Conservation (phyloP, 2,797 vertebrate species). For the Xiphophorus birchmanni region DNA sequence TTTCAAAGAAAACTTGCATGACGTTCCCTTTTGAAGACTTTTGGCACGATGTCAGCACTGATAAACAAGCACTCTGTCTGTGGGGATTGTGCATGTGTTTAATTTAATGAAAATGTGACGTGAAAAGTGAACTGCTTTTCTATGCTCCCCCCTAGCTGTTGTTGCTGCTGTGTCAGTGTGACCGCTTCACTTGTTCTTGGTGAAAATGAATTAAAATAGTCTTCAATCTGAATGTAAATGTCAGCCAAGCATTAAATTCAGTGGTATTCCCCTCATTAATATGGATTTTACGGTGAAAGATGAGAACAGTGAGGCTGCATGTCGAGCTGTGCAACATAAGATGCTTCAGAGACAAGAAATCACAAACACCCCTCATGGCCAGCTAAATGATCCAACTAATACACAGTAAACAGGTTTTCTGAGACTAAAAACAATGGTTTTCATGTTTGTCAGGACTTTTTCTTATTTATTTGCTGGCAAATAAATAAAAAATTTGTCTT, state of each 20-base stretch:
- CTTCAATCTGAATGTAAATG: not conserved
- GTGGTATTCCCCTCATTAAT: constrained; percentile 67
- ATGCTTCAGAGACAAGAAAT: constrained; percentile 21
- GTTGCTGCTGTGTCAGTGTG: constrained; percentile 34
- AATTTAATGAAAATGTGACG: constrained; percentile 16
- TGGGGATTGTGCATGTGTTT: constrained; percentile 21
- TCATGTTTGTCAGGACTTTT: not conserved
- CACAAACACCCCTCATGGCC: not conserved
- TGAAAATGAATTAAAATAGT: constrained; percentile 1
- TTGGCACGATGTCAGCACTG: constrained; percentile 4
- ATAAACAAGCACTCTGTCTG: constrained; percentile 17
- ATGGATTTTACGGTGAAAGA: constrained; percentile 41
- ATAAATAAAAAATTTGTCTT: not conserved
- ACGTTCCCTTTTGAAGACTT: not conserved
- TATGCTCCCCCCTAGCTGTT: not conserved
- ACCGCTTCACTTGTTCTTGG: constrained; percentile 6
- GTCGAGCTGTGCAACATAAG: constrained; percentile 41
- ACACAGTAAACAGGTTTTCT: not conserved
- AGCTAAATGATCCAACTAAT: not conserved
- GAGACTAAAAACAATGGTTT: not conserved
- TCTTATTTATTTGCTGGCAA: not conserved
- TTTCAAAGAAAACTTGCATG: not conserved
- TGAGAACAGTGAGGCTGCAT: constrained; percentile 52
- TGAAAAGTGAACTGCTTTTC: constrained; percentile 7
- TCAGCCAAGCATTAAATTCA: constrained; percentile 40